Percentiles rank a stretch among this genome's conserved stretches.
Evolutionary conservation across 2,113 vertebrate species (phyloP).

Genomic region (Xiphorhynchus elegans): DNA sequence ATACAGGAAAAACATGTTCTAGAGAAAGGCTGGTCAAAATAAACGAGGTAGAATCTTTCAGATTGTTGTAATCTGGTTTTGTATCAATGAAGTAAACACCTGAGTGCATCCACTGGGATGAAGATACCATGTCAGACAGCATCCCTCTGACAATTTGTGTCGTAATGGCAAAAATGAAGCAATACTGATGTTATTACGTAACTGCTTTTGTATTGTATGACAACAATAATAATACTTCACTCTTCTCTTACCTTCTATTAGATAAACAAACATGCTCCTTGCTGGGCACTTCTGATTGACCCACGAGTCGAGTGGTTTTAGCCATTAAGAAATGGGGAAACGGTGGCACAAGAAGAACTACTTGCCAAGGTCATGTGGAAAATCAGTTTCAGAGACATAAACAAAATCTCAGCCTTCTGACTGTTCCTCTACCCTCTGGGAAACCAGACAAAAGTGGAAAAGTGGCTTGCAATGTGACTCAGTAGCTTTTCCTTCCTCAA

Average conservation of each 20-base stretch:
- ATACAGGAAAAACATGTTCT: slow-evolving; percentile 77
- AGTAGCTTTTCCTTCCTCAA: slow-evolving; percentile 54
- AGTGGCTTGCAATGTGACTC: slow-evolving; percentile 35
- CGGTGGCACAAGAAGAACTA: neutral
- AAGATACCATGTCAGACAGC: slow-evolving; percentile 23
- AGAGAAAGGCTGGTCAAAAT: slow-evolving; percentile 55
- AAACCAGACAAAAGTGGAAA: slow-evolving; percentile 28
- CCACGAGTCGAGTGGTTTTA: neutral
- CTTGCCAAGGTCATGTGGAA: neutral
- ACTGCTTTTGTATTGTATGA: slow-evolving; percentile 6
- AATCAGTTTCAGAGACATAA: neutral
- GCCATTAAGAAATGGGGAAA: neutral
- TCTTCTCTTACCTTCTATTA: neutral
- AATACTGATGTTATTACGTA: slow-evolving; percentile 37
- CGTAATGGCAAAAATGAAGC: slow-evolving; percentile 60
- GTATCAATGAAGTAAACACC: slow-evolving; percentile 57
- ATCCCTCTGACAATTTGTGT: slow-evolving; percentile 45
- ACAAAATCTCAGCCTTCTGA: slow-evolving; percentile 14
- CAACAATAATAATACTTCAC: slow-evolving; percentile 20
- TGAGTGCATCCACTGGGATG: slow-evolving; percentile 43
- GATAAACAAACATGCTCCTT: neutral
- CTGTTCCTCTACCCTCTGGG: slow-evolving; percentile 37
- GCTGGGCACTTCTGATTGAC: neutral
- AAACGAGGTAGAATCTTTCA: slow-evolving; percentile 17
- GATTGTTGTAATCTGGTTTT: slow-evolving; percentile 29